Evolutionary conservation across 2,888 invertebrate genomes (phyloP).

Genomic region (Boloria selene): DNA sequence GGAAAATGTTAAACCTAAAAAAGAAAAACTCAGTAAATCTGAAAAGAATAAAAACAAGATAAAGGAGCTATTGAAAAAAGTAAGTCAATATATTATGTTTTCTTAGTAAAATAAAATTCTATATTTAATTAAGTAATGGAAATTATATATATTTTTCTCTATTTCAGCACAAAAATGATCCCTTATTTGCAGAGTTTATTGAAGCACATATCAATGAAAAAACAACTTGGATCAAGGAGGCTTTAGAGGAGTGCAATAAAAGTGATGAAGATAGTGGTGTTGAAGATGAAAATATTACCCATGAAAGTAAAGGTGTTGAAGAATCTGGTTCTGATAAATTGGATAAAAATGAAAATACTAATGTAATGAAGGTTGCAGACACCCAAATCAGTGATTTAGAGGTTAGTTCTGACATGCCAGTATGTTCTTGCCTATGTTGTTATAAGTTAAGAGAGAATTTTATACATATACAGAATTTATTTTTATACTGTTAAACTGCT

Average conservation of each 20-base stretch:
- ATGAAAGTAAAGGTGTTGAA: slow-evolving; percentile 22
- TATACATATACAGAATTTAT: no score
- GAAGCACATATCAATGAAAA: slow-evolving; percentile 87
- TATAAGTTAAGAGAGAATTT: no score
- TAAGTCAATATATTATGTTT: slow-evolving; percentile 47
- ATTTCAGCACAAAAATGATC: slow-evolving; percentile 90
- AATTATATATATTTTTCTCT: not conserved
- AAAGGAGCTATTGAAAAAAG: slow-evolving; percentile 86
- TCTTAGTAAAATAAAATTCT: not conserved
- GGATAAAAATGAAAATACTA: slow-evolving; percentile 43
- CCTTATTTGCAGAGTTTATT: slow-evolving; percentile 94
- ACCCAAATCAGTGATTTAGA: slow-evolving; percentile 90
- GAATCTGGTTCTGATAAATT: not conserved
- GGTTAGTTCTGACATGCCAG: slow-evolving; percentile 57
- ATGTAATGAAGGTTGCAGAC: slow-evolving; percentile 84
- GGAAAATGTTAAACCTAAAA: slow-evolving; percentile 52
- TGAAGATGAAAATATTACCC: slow-evolving; percentile 55
- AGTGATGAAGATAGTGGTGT: slow-evolving; percentile 63
- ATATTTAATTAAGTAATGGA: not conserved
- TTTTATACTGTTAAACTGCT: not conserved
- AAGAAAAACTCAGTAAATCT: slow-evolving; percentile 59
- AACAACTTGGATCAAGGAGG: slow-evolving; percentile 69
- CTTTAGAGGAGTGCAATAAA: slow-evolving; percentile 59
- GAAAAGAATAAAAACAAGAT: slow-evolving; percentile 80
- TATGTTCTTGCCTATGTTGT: no score